These are phyloP conservation scores for Anarrhichthys ocellatus DNA, from an alignment of 2,113 vertebrate genomes.

Conservation along the genomic window DNA sequence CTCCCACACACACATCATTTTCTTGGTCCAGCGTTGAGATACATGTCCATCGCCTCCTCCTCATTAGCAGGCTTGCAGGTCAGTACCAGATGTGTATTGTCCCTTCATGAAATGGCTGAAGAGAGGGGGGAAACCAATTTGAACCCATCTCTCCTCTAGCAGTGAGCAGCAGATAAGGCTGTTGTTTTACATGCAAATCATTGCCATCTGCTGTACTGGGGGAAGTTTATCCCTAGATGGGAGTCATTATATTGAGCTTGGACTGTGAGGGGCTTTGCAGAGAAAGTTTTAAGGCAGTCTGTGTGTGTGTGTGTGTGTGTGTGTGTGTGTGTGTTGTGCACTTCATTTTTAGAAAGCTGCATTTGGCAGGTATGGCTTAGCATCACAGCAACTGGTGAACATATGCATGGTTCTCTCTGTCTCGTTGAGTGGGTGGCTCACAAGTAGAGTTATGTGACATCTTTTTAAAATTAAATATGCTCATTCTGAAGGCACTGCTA, in stretches of 20 bases:
- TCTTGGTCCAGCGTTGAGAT: slow-evolving; percentile 21
- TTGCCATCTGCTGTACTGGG: slow-evolving; percentile 62
- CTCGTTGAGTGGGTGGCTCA: slow-evolving; percentile 45
- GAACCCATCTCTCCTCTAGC: slow-evolving; percentile 16
- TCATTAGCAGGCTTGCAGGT: slow-evolving; percentile 68
- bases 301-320: slow-evolving; percentile 9
- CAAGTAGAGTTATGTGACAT: slow-evolving; percentile 23
- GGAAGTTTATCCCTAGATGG: slow-evolving; percentile 40
- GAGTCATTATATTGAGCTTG: slow-evolving; percentile 39
- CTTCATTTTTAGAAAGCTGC: slow-evolving; percentile 46
- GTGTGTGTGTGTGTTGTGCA: background rate
- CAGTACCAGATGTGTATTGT: slow-evolving; percentile 56
- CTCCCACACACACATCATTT: background rate
- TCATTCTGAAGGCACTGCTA: background rate
- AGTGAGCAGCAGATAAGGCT: slow-evolving; percentile 45
- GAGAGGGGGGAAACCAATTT: slow-evolving; percentile 17
- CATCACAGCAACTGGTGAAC: slow-evolving; percentile 48
- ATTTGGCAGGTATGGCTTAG: slow-evolving; percentile 50
- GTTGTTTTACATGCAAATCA: slow-evolving; percentile 63
- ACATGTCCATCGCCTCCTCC: slow-evolving; percentile 46
- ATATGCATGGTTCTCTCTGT: slow-evolving; percentile 19
- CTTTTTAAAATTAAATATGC: background rate
- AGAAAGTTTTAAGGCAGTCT: slow-evolving; percentile 33
- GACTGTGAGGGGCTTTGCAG: slow-evolving; percentile 27
- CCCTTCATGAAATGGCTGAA: slow-evolving; percentile 52